A percentile compares a stretch with the other conserved stretches of the same genome.
phyloP scores from a whole-genome alignment of 2,113 vertebrate genomes.

The Hucho hucho region DNA sequence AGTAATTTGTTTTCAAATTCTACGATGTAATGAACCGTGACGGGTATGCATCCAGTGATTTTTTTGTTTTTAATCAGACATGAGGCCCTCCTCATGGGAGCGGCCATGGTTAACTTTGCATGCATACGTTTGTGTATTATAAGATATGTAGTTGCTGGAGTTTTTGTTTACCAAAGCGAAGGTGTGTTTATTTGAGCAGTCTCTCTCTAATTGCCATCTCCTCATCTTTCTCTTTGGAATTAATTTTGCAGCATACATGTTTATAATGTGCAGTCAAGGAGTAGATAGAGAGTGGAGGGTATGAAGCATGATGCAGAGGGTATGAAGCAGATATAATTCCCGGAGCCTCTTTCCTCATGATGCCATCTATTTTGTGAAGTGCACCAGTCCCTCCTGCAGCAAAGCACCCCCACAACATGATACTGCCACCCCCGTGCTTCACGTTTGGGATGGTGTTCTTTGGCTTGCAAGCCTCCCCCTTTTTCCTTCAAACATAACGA shows the following conservation, averaged over 20 bases:
- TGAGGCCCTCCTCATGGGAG: not conserved
- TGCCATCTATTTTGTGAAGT: too few species aligned
- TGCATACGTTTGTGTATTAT: not conserved
- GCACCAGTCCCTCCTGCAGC: too few species aligned
- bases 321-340: too few species aligned
- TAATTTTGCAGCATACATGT: not conserved
- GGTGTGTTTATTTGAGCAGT: conserved; percentile 13
- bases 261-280: conserved; percentile 27
- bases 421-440: too few species aligned
- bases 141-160: too few species aligned
- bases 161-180: conserved; percentile 27
- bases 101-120: not conserved
- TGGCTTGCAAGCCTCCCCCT: too few species aligned
- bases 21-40: conserved; percentile 15
- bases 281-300: conserved; percentile 17
- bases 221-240: conserved; percentile 1
- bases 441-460: too few species aligned
- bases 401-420: too few species aligned
- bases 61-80: not conserved
- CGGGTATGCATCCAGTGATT: not conserved
- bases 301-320: conserved; percentile 10
- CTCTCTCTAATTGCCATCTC: conserved; percentile 15
- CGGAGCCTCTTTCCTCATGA: too few species aligned
- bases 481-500: too few species aligned
- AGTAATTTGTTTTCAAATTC: conserved; percentile 17